Evolutionary conservation across 37 sponge, comb jelly and placozoan species (phyloP).

Genomic region (Aphrocallistes beatrix): DNA sequence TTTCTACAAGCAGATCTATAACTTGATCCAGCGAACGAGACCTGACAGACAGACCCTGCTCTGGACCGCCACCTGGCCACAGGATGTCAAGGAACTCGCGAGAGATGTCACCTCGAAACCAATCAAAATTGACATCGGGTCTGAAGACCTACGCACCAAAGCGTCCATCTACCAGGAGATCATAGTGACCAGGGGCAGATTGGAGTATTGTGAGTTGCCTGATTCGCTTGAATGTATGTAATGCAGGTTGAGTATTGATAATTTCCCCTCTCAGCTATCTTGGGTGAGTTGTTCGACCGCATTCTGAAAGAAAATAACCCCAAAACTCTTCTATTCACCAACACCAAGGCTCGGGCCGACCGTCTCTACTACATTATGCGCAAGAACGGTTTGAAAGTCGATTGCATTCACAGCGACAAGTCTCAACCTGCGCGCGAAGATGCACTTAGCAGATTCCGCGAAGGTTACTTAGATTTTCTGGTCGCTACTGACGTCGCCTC

Average conservation of each 20-base stretch:
- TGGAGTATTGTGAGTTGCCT: background rate
- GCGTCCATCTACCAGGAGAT: background rate
- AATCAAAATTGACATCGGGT: background rate
- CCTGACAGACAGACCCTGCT: background rate
- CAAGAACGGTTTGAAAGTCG: background rate
- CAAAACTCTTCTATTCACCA: background rate
- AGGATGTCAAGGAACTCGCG: background rate
- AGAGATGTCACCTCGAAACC: background rate
- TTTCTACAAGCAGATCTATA: background rate
- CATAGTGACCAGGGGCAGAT: background rate
- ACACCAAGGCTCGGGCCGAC: background rate
- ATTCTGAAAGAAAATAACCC: background rate
- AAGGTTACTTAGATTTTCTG: background rate
- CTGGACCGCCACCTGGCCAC: background rate
- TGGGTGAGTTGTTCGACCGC: background rate
- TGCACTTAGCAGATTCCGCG: background rate
- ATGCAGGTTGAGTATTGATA: background rate
- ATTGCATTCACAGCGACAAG: background rate
- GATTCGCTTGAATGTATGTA: background rate
- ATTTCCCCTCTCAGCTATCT: background rate
- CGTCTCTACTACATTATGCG: background rate
- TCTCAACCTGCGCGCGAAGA: background rate
- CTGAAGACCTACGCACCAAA: slow-evolving; percentile 5
- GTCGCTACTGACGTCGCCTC: slow-evolving; percentile 1
- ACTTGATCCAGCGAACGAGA: background rate